Conservation (phyloP, 2,113 vertebrate species). For the Saccopteryx leptura region DNA sequence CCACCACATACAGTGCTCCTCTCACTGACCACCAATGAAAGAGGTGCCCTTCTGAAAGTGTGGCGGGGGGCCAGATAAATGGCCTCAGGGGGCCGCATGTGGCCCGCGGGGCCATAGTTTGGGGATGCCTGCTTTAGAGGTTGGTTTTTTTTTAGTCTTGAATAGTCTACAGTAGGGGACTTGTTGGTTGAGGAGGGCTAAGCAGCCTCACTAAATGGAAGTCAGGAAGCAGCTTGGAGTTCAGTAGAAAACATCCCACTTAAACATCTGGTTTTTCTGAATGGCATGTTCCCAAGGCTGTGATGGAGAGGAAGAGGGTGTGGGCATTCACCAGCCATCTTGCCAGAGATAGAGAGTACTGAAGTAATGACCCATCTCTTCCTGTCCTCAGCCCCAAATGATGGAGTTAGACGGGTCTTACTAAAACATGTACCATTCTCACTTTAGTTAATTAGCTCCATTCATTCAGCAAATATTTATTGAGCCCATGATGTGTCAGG, state of each 20-base stretch:
- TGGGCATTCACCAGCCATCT: background rate
- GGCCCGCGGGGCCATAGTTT: too few species aligned
- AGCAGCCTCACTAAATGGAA: background rate
- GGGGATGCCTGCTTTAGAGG: too few species aligned
- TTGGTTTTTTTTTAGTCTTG: background rate
- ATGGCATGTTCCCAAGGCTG: background rate
- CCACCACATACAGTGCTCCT: too few species aligned
- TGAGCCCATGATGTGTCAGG: background rate
- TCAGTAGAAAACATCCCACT: background rate
- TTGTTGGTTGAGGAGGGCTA: background rate
- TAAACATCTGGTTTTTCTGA: background rate
- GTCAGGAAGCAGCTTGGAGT: background rate
- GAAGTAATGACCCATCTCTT: background rate
- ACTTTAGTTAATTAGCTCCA: background rate
- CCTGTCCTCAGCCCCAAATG: background rate
- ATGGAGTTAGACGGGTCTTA: background rate
- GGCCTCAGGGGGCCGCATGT: too few species aligned
- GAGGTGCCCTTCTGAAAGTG: too few species aligned
- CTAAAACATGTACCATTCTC: background rate
- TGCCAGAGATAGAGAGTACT: background rate
- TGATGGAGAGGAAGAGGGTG: background rate
- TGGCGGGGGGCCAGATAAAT: too few species aligned
- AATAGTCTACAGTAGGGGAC: background rate
- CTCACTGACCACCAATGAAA: too few species aligned
- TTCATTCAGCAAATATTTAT: background rate